A percentile compares a stretch with the other conserved stretches of the same genome.
Conservation (phyloP, 2,888 invertebrate genomes). For the Philereme transversata region DNA sequence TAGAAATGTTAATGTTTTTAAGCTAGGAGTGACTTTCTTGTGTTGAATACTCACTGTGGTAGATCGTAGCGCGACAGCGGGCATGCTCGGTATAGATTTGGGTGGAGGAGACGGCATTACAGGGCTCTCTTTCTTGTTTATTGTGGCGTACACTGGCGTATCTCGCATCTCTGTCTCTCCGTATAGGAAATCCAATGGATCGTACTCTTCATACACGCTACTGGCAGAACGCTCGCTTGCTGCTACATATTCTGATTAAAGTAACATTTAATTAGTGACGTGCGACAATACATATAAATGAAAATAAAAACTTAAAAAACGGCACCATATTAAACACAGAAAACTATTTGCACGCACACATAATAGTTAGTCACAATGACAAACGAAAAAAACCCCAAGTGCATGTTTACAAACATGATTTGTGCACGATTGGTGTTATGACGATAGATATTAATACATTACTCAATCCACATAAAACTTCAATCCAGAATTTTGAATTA, state of each 20-base stretch:
- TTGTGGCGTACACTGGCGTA: constrained; percentile 70
- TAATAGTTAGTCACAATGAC: too few species aligned
- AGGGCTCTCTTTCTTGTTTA: constrained; percentile 65
- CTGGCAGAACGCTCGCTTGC: constrained; percentile 70
- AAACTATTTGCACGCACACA: too few species aligned
- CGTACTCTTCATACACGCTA: constrained; percentile 80
- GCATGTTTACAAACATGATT: too few species aligned
- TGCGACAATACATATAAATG: not conserved
- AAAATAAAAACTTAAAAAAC: not conserved
- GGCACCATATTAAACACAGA: not conserved
- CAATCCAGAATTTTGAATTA: too few species aligned
- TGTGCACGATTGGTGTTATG: too few species aligned
- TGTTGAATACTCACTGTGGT: constrained; percentile 64
- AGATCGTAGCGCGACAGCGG: constrained; percentile 64
- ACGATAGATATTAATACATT: too few species aligned
- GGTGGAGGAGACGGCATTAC: constrained; percentile 76
- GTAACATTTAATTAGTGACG: not conserved
- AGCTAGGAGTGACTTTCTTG: too few species aligned
- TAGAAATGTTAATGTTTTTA: too few species aligned
- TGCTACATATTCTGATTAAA: constrained; percentile 60
- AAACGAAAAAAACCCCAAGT: too few species aligned
- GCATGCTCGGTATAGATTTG: constrained; percentile 68
- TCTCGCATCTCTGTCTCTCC: constrained; percentile 80
- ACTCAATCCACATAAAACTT: too few species aligned
- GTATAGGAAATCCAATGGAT: constrained; percentile 77